Base-by-base conservation (phyloP, 1,140 invertebrate species). In the Dreissena polymorpha region DNA sequence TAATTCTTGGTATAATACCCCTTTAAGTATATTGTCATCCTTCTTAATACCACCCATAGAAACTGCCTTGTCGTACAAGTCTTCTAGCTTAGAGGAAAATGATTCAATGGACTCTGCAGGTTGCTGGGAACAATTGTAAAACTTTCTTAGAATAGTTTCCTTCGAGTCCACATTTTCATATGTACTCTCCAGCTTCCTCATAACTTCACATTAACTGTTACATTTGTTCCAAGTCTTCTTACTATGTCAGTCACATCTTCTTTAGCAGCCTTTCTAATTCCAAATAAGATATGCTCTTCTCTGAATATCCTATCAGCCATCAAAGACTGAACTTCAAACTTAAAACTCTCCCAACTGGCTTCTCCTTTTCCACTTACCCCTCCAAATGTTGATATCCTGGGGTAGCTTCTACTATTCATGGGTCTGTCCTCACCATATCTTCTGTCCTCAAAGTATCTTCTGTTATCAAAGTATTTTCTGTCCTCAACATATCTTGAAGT, bases 121-220 rank as follows among this genome's bases (percentile, higher is more conserved):
- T 49, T 29, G 16, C 53, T 80, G n/a, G n/a, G n/a, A n/a, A n/a
- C n/a, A n/a, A n/a, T n/a, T n/a, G 39, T 71, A 80, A 21, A 80
- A 68, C n/a, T 80, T 71, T 23, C 29, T 68, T 23, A 78, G 12
- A 8, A 78, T 78, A 39, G 64, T 29, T 65, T 65, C 60, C 18
- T 49, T 8, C 16, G 60, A 51, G 67, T 67, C 10, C 67, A 53
- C 8, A 49, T 65, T 3, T 39, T n/a, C 21, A 69, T 39, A 78
- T 23, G 64, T 78, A 18, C 27, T 50, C 10, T 69, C 65, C 7
- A 69, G 69, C 16, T 53, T 65, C 29, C 23, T 7, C 27, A 78
- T 50, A 13, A 78, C 50, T 16, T 78, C 21, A n/a, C n/a, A 65
- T 14, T 6, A 6, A 78, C 21, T 7, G 25, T 69, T 1, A 50